These are phyloP conservation scores for Cheilosia vulpina DNA, from an alignment of 2,888 invertebrate genomes.

Conservation along the genomic window DNA sequence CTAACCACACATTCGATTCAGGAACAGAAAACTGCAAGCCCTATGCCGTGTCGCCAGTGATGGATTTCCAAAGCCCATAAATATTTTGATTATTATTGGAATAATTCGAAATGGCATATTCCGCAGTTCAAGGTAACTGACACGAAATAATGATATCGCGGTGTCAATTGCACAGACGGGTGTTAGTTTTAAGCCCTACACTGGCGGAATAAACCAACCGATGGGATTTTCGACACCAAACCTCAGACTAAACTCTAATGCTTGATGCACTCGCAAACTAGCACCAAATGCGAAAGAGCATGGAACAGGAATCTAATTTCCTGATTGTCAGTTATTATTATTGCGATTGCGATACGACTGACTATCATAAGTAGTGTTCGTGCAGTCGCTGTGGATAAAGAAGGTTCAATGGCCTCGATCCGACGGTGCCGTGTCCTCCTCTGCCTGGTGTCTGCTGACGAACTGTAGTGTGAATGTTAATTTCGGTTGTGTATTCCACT, in stretches of 20 bases:
- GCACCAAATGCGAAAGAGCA: constrained; percentile 7
- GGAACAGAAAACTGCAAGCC: constrained; percentile 37
- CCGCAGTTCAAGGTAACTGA: constrained; percentile 60
- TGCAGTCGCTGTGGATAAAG: constrained; percentile 36
- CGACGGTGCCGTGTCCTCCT: constrained; percentile 15
- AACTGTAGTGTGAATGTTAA: constrained; percentile 45
- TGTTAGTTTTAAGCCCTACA: constrained; percentile 18
- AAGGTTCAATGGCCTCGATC: constrained; percentile 51
- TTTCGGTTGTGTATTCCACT: constrained; percentile 39
- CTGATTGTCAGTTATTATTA: constrained; percentile 63
- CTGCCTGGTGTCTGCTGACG: constrained; percentile 16
- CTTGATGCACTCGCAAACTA: constrained; percentile 11
- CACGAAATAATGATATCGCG: constrained; percentile 65
- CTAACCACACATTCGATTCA: constrained; percentile 45
- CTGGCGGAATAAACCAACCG: constrained; percentile 55
- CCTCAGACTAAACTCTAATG: constrained; percentile 20
- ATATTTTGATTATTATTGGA: constrained; percentile 40
- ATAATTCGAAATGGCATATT: constrained; percentile 49
- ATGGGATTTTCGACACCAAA: constrained; percentile 53
- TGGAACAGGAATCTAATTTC: constrained; percentile 64
- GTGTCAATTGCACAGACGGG: constrained; percentile 59
- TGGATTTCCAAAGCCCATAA: constrained; percentile 46
- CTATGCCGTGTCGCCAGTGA: constrained; percentile 20
- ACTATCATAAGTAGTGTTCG: constrained; percentile 30
- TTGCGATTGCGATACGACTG: background rate